These are phyloP conservation scores for Dendroctonus ponderosae DNA, from an alignment of 1,140 invertebrate genomes.

Conservation along the genomic window DNA sequence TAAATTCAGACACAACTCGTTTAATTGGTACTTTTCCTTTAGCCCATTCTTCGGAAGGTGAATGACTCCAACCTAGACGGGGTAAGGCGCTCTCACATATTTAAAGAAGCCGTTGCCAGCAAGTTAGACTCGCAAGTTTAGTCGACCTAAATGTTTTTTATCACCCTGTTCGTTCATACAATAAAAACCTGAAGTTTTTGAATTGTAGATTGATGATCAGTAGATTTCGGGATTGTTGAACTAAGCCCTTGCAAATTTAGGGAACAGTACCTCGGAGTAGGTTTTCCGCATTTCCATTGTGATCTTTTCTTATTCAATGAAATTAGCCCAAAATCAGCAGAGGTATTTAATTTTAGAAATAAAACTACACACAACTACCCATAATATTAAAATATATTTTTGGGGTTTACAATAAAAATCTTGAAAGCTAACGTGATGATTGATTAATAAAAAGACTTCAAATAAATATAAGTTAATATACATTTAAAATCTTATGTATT, in stretches of 20 bases:
- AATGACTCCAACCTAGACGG: conserved; percentile 14
- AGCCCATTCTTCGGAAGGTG: conserved; percentile 4
- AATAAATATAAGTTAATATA: conserved; percentile 22
- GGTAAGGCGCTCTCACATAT: background rate
- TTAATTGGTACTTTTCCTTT: background rate
- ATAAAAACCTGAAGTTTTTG: too few relatives aligned
- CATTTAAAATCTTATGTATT: conserved; percentile 8
- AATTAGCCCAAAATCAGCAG: too few relatives aligned
- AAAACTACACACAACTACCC: conserved; percentile 13
- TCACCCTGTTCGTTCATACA: too few relatives aligned
- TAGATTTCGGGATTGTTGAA: background rate
- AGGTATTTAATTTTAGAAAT: background rate
- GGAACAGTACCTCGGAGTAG: background rate
- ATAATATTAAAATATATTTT: conserved; percentile 34
- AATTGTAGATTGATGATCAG: too few relatives aligned
- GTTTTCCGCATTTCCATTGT: background rate
- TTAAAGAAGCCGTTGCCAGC: background rate
- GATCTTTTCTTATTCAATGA: too few relatives aligned
- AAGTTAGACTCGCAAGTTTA: background rate
- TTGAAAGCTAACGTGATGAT: conserved; percentile 24
- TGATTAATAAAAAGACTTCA: conserved; percentile 9
- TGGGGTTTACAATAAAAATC: conserved; percentile 27
- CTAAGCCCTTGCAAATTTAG: background rate
- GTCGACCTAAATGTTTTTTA: too few relatives aligned
- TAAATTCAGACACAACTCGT: too few relatives aligned